Base-by-base conservation (phyloP, 2,797 vertebrate species). In the Premnoplex brunnescens region DNA sequence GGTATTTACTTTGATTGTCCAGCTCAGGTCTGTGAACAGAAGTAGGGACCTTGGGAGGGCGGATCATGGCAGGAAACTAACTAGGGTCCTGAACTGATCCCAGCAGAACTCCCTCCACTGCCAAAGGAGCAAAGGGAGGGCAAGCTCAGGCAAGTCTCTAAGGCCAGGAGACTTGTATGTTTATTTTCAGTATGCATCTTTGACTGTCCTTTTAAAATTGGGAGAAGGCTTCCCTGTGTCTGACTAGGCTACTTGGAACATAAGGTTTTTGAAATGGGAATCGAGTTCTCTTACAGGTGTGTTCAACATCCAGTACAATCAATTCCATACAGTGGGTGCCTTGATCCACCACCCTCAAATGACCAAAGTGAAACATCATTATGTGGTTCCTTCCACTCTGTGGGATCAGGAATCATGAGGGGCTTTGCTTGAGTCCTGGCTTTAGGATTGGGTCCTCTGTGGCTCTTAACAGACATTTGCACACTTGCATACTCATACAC, bases 401-500 rank as follows among this genome's bases (percentile, higher is more conserved):
- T 41, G 37, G 64, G 48, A 60, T 60, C 41, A 44, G 48, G 55
- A 82, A 63, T 30, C 55, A 59, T 0, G 0, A 7, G 1, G 12
- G 36, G 22, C 46, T 93, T 66, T 64, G 52, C 37, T 69, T 58
- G 64, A 34, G 34, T n/a, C n/a, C 27, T 37, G 68, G 19, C 49
- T 81, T 76, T 2, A 64, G 78, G 41, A 71, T 64, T 89, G 49
- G 44, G 36, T 26, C n/a, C 23, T 48, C 51, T 52, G 37, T 39
- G 37, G 7, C 22, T 34, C 24, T 2, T 23, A 69, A 66, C 39
- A 44, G 26, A 37, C 0, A 1, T 37, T 12, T 2, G 0, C 39
- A 51, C 23, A 58, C 44, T 5, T 32, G 24, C 0, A 0, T n/a
- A 46, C 17, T 60, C 0, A 0, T 9, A 56, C 6, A 8, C 16